phyloP scores from a whole-genome alignment of 2,797 vertebrate genomes.

The Thamnophis elegans region DNA sequence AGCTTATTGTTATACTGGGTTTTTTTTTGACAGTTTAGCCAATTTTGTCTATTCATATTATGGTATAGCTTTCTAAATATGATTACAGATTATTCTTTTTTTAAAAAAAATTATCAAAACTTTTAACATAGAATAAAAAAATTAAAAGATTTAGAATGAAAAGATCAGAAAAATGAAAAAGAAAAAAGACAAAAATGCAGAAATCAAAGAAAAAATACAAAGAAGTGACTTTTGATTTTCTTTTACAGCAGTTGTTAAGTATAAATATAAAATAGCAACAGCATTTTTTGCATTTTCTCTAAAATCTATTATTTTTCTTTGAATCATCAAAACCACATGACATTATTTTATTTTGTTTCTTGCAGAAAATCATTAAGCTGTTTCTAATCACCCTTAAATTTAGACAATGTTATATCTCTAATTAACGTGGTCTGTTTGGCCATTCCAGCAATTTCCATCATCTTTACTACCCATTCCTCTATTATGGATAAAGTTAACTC shows the following conservation, averaged over 20 bases:
- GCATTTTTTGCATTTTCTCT: neutral
- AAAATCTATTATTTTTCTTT: neutral
- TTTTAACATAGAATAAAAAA: neutral
- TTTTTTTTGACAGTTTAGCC: neutral
- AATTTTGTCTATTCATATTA: neutral
- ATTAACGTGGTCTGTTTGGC: neutral
- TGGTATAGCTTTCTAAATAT: neutral
- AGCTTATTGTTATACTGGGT: neutral
- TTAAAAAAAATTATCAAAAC: neutral
- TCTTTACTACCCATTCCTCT: neutral
- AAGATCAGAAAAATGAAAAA: neutral
- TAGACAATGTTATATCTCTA: neutral
- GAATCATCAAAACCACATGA: neutral
- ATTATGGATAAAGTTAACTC: neutral
- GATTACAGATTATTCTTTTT: neutral
- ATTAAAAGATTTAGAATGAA: neutral
- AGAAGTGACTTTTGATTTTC: neutral
- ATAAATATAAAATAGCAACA: neutral
- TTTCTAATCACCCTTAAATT: neutral
- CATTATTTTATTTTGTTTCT: neutral
- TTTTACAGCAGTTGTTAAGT: neutral
- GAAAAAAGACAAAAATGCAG: neutral
- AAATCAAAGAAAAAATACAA: neutral
- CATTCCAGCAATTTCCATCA: neutral
- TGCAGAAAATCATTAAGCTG: neutral